Percentiles rank a stretch among this genome's conserved stretches.
These are phyloP conservation scores for Rhagium mordax DNA, from an alignment of 2,888 invertebrate genomes.

Conservation along the genomic window DNA sequence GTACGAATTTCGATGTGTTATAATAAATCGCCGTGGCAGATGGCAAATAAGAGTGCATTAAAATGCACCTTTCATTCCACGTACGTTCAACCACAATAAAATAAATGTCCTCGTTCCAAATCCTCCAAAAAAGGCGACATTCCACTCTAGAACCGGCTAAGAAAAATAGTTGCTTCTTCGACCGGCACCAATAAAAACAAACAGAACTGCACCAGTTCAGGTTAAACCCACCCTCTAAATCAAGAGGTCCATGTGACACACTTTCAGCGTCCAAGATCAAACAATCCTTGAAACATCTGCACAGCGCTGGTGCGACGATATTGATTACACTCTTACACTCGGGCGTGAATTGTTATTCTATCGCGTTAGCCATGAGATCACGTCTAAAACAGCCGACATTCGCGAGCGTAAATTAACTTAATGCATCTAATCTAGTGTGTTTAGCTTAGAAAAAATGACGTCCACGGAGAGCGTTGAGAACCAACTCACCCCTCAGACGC, in stretches of 20 bases:
- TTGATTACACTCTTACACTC: slow-evolving; percentile 52
- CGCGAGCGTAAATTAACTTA: slow-evolving; percentile 4
- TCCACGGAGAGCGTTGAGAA: slow-evolving; percentile 36
- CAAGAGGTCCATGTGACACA: slow-evolving; percentile 29
- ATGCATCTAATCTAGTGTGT: slow-evolving; percentile 22
- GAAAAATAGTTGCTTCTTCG: background rate
- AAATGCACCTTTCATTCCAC: background rate
- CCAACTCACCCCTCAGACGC: slow-evolving; percentile 67
- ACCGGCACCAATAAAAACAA: background rate
- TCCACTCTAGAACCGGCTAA: background rate
- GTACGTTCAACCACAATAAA: background rate
- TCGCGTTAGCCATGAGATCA: slow-evolving; percentile 28
- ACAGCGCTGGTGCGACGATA: slow-evolving; percentile 52
- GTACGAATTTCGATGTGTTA: background rate
- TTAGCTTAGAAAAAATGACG: slow-evolving; percentile 33
- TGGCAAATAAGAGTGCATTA: background rate
- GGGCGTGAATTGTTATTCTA: slow-evolving; percentile 46
- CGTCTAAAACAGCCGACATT: slow-evolving; percentile 17
- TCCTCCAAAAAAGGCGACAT: background rate
- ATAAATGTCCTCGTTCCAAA: slow-evolving; percentile 6
- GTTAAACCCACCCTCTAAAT: background rate
- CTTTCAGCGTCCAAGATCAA: slow-evolving; percentile 38
- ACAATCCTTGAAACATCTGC: slow-evolving; percentile 44
- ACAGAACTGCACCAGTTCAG: background rate
- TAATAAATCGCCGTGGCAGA: background rate